Conservation (phyloP, 2,113 vertebrate species). For the Stegastes partitus region DNA sequence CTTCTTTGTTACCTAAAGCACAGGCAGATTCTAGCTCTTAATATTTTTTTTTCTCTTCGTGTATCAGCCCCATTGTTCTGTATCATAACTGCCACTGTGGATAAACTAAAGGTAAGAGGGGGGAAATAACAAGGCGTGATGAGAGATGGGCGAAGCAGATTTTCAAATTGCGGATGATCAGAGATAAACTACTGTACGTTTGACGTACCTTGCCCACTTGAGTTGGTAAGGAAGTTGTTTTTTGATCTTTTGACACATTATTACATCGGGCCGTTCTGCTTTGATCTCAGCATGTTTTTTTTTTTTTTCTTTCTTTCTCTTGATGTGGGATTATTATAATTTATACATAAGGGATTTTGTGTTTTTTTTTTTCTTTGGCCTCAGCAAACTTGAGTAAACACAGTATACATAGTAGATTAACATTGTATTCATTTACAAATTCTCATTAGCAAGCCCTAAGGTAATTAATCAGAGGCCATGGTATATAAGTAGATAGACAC, state of each 20-base stretch:
- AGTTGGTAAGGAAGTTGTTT: conserved; percentile 70
- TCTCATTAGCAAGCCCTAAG: conserved; percentile 82
- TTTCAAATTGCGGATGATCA: conserved; percentile 45
- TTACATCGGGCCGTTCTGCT: conserved; percentile 76
- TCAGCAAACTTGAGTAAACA: conserved; percentile 84
- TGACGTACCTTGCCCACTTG: conserved; percentile 65
- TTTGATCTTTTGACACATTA: conserved; percentile 85
- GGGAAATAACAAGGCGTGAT: conserved; percentile 10
- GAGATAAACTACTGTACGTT: conserved; percentile 42
- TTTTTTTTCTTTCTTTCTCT: conserved; percentile 62
- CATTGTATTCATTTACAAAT: conserved; percentile 84
- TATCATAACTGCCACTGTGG: conserved; percentile 16
- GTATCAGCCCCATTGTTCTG: conserved; percentile 16
- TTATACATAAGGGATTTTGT: conserved; percentile 86
- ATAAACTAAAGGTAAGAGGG: conserved; percentile 29
- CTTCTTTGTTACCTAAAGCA: background rate
- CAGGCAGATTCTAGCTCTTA: background rate
- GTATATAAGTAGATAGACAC: conserved; percentile 71
- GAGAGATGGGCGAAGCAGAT: conserved; percentile 19
- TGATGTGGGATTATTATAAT: conserved; percentile 86
- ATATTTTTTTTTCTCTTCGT: background rate
- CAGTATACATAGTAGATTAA: conserved; percentile 68
- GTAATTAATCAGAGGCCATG: conserved; percentile 79
- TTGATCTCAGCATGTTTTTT: conserved; percentile 82
- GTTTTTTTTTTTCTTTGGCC: conserved; percentile 71